Percentiles rank a stretch among this genome's conserved stretches.
Evolutionary conservation across 2,888 invertebrate genomes (phyloP).

Genomic region (Drosophila recens): DNA sequence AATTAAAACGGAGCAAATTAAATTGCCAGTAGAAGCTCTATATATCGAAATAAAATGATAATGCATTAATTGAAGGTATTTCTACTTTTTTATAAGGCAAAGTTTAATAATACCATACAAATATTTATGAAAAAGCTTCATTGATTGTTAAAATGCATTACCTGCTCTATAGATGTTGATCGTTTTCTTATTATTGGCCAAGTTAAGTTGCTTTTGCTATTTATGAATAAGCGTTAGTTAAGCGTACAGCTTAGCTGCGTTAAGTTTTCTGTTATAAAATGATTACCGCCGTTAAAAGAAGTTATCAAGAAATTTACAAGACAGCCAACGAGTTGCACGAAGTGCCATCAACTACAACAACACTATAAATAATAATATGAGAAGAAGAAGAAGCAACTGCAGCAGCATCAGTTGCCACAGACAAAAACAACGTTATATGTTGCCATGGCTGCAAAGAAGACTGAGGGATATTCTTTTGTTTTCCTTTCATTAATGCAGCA

Average conservation of each 20-base stretch:
- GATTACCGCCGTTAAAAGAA: constrained; percentile 40
- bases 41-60: no score
- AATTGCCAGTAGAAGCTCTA: no score
- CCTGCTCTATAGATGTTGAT: background rate
- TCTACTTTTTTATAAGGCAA: no score
- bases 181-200: no score
- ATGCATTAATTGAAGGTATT: no score
- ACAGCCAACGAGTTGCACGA: constrained; percentile 48
- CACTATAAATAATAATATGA: background rate
- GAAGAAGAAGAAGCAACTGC: background rate
- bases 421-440: constrained; percentile 37
- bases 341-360: constrained; percentile 34
- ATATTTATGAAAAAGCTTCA: background rate
- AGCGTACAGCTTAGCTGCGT: constrained; percentile 26
- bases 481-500: constrained; percentile 72
- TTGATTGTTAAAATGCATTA: background rate
- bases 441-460: constrained; percentile 21
- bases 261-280: constrained; percentile 42
- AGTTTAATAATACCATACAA: background rate
- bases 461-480: constrained; percentile 63
- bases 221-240: constrained; percentile 19
- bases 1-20: no score
- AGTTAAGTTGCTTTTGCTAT: constrained; percentile 1
- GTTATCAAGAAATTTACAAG: constrained; percentile 36
- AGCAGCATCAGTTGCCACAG: constrained; percentile 13